phyloP scores from a whole-genome alignment of 2,888 invertebrate species.

The Pteria penguin region DNA sequence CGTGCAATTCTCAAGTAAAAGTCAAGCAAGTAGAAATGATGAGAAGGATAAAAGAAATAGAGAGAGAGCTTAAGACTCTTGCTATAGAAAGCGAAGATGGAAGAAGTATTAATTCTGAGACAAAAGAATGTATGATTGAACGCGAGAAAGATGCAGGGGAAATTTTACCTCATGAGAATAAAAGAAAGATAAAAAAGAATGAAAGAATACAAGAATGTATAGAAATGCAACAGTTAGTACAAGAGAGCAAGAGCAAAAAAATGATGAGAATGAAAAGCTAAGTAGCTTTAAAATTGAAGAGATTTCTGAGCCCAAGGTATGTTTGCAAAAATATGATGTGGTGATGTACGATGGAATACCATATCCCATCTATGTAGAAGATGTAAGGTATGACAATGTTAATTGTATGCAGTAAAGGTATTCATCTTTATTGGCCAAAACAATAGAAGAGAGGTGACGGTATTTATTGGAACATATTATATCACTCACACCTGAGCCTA shows the following conservation, averaged over 20 bases:
- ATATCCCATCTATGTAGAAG: conserved; percentile 32
- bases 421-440: conserved; percentile 28
- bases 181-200: neutral
- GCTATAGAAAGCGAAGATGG: no score
- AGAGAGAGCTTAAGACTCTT: no score
- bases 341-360: conserved; percentile 27
- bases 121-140: neutral
- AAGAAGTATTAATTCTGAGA: neutral
- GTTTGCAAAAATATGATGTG: conserved; percentile 29
- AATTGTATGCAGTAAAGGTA: conserved; percentile 10
- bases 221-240: neutral
- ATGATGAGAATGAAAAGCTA: neutral
- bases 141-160: neutral
- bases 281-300: neutral
- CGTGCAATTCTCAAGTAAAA: no score
- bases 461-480: conserved; percentile 22
- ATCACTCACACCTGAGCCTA: conserved; percentile 22
- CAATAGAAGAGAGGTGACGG: conserved; percentile 22
- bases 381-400: conserved; percentile 11
- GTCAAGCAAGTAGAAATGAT: neutral
- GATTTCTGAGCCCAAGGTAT: conserved; percentile 11
- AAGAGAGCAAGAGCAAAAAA: neutral
- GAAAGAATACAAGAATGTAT: neutral
- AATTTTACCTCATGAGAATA: neutral
- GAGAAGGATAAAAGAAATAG: no score